Evolutionary conservation across 2,888 invertebrate species (phyloP).

Genomic region (Furcula furcula): DNA sequence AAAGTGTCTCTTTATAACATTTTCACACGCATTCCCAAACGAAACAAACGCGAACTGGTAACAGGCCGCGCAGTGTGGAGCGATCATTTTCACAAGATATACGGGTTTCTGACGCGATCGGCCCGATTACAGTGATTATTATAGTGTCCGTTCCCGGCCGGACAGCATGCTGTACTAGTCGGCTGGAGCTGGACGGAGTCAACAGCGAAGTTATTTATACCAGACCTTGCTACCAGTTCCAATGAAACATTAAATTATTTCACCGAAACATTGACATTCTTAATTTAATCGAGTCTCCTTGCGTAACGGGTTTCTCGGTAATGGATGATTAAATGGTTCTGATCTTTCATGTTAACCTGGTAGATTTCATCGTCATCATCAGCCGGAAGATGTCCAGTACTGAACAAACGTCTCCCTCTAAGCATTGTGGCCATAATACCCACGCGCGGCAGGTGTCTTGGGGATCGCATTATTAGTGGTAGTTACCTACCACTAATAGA

Average conservation of each 20-base stretch:
- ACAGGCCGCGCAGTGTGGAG: constrained; percentile 7
- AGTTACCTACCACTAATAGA: too few relatives aligned
- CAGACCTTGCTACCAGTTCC: constrained; percentile 9
- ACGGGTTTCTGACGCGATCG: constrained; percentile 32
- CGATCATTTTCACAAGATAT: constrained; percentile 30
- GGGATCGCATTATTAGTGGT: too few relatives aligned
- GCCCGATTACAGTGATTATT: constrained; percentile 36
- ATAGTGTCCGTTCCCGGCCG: constrained; percentile 11
- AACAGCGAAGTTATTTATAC: constrained; percentile 16
- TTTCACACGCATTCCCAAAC: constrained; percentile 6
- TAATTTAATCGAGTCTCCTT: constrained; percentile 12
- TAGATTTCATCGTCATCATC: too few relatives aligned
- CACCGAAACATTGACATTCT: constrained; percentile 21
- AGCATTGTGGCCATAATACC: too few relatives aligned
- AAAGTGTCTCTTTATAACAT: too few relatives aligned
- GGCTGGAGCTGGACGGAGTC: constrained; percentile 9
- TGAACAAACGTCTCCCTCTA: too few relatives aligned
- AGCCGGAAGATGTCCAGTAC: too few relatives aligned
- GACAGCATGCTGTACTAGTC: constrained; percentile 6
- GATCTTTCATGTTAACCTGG: constrained; percentile 6
- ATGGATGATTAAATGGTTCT: constrained; percentile 2
- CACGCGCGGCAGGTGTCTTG: too few relatives aligned
- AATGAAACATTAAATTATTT: constrained; percentile 26
- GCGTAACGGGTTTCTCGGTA: constrained; percentile 4
- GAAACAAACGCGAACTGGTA: constrained; percentile 5